Conservation (phyloP, 2,113 vertebrate species). For the Petrocephalus microphthalmus region DNA sequence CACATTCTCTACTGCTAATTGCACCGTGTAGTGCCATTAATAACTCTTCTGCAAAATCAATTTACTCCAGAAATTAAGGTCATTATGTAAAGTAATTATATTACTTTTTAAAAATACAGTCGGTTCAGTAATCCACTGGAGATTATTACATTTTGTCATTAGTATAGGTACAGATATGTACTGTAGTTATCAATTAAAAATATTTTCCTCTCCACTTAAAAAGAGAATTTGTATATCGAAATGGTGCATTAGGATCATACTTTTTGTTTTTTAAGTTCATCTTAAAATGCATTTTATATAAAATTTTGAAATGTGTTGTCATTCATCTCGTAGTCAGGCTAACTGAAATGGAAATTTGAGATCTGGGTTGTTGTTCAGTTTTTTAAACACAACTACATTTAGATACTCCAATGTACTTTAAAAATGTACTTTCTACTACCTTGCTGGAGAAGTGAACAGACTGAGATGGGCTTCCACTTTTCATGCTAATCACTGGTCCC, state of each 20-base stretch:
- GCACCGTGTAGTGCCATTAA: not conserved
- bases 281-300: not conserved
- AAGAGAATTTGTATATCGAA: not conserved
- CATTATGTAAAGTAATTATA: constrained; percentile 9
- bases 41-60: not conserved
- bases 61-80: constrained; percentile 3
- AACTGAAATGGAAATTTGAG: not conserved
- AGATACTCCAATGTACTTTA: not conserved
- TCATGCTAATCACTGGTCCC: not conserved
- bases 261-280: not conserved
- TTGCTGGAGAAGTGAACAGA: not conserved
- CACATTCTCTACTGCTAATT: not conserved
- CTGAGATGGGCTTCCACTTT: not conserved
- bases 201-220: not conserved
- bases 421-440: not conserved
- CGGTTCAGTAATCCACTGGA: not conserved
- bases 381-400: not conserved
- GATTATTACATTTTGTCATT: not conserved
- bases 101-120: not conserved
- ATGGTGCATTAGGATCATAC: not conserved
- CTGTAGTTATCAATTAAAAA: not conserved
- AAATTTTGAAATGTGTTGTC: not conserved
- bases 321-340: not conserved
- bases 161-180: constrained; percentile 7
- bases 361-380: not conserved